A percentile compares a stretch with the other conserved stretches of the same genome.
These are phyloP conservation scores for Latrodectus elegans DNA, from an alignment of 2,888 invertebrate species.

Conservation along the genomic window DNA sequence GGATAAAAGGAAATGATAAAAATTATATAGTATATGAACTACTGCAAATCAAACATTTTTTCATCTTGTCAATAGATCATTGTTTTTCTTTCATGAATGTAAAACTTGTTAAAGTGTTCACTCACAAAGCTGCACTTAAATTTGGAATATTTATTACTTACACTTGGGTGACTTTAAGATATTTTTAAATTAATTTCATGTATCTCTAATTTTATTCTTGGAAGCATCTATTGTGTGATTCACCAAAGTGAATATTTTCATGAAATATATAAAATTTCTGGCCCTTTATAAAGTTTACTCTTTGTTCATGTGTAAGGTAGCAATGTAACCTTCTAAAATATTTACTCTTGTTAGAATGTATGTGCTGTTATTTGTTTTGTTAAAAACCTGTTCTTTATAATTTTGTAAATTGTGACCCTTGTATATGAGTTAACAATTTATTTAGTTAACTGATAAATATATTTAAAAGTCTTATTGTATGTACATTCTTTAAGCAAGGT, in stretches of 20 bases:
- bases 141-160: conserved; percentile 26
- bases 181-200: conserved; percentile 35
- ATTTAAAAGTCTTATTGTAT: conserved; percentile 50
- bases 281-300: conserved; percentile 16
- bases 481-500: conserved; percentile 35
- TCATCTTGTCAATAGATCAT: conserved; percentile 67
- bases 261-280: conserved; percentile 1
- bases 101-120: conserved; percentile 46
- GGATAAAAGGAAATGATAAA: conserved; percentile 27
- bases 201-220: conserved; percentile 21
- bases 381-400: conserved; percentile 60
- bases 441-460: conserved; percentile 61
- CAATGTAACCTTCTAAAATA: conserved; percentile 57
- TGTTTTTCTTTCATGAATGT: conserved; percentile 51
- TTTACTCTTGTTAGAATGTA: conserved; percentile 66
- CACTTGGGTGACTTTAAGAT: conserved; percentile 15
- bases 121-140: conserved; percentile 51
- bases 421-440: conserved; percentile 62
- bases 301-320: conserved; percentile 41
- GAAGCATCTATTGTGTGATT: conserved; percentile 25
- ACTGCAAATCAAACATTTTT: conserved; percentile 52
- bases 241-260: conserved; percentile 44
- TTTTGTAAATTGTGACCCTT: conserved; percentile 65
- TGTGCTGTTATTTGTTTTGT: conserved; percentile 66
- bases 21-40: conserved; percentile 56